phyloP scores from a whole-genome alignment of 2,113 vertebrate species.

The Mastomys coucha region DNA sequence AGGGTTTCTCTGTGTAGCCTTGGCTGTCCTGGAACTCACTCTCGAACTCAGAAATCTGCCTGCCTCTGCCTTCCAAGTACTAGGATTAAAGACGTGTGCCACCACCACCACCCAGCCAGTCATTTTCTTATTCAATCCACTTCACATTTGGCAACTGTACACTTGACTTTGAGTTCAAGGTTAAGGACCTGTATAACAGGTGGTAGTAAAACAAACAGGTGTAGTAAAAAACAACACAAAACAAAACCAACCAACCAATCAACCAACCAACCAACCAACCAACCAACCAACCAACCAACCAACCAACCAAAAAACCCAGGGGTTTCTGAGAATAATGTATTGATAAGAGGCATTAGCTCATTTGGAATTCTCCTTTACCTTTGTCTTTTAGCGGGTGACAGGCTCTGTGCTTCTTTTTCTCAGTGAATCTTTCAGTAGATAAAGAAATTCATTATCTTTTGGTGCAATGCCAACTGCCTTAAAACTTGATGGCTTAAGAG shows the following conservation, averaged over 20 bases:
- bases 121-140: not conserved
- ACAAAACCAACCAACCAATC: no score
- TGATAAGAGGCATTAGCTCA: rapidly evolving
- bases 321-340: not conserved
- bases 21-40: no score
- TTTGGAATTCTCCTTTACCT: not conserved
- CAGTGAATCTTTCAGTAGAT: rapidly evolving
- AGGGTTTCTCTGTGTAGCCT: no score
- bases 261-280: no score
- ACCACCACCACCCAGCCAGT: no score
- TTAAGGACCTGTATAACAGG: not conserved
- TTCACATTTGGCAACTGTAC: not conserved
- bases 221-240: no score
- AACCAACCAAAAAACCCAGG: not conserved
- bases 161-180: not conserved
- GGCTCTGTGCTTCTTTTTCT: not conserved
- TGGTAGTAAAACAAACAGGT: not conserved
- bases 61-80: no score
- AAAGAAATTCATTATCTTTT: not conserved
- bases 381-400: not conserved
- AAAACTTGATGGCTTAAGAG: not conserved
- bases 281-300: no score
- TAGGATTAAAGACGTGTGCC: no score
- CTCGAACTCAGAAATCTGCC: no score
- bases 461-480: not conserved